Base-by-base conservation (phyloP, 2,797 vertebrate genomes). In the Cyclopterus lumpus region DNA sequence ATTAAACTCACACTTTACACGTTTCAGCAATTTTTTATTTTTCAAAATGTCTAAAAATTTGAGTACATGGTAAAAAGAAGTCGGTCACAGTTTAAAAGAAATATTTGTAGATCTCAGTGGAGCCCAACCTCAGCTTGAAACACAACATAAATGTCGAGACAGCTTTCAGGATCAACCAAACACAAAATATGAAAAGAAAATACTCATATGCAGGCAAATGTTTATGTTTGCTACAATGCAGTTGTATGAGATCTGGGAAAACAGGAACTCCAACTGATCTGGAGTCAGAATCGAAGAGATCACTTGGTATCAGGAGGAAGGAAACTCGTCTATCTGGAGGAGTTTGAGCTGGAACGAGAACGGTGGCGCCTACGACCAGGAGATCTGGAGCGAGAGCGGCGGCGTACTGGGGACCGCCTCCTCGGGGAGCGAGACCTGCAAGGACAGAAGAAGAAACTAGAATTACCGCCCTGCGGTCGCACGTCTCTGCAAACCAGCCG, bases 311-410 rank as follows among this genome's bases (percentile, higher is more conserved):
- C 22, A 22, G 8, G 38, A 82, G 28, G 26, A 20, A 18, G 53
- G 8, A 63, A 49, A 54, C 18, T 8, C 5, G 16, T 95, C 92
- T 97, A 99, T 94, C 97, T 96, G 8, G 98, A 99, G 22, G 98
- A 99, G 93, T 99, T 99, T 8, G 98, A 99, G 88, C 98, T 99
- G 90, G 98, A 99, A 40, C 97, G 96, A 84, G 98, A 99, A 67
- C 97, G 96, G 67, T 99, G 98, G 67, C 98, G 97, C 63, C 97
- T 95, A 68, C 97, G 97, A 2, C 97, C 98, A 0, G 98, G 97
- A 57, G 98, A 99, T 48, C 97, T 94, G 63, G 97, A 98, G 16
- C 96, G 94, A 12, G 97, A 96, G 1, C 97, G 95, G 15, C 97
- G 93, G 16, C 97, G 96, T 3, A 94, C 94, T 0, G 98, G 98